phyloP scores from a whole-genome alignment of 2,113 vertebrate species.

The Piaya cayana region DNA sequence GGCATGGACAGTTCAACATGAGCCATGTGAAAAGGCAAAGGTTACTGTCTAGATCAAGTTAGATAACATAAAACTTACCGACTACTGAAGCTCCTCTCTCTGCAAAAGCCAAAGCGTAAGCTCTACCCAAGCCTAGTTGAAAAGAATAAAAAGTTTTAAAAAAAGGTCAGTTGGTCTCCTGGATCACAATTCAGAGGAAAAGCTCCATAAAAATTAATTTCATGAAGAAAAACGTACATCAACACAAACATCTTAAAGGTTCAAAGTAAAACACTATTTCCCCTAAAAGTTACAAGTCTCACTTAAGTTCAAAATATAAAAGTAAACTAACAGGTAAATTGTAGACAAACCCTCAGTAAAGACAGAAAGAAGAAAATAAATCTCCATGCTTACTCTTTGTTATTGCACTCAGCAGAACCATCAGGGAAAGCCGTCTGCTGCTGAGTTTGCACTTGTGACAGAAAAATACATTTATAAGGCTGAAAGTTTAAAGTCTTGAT shows the following conservation, averaged over 20 bases:
- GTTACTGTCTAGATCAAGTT: neutral
- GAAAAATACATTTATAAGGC: neutral
- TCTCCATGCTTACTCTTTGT: neutral
- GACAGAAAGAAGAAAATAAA: neutral
- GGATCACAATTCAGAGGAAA: neutral
- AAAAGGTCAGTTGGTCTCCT: neutral
- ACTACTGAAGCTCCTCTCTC: conserved; percentile 93
- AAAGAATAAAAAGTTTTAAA: neutral
- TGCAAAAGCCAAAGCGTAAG: conserved; percentile 94
- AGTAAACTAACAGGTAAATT: neutral
- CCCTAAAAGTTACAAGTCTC: neutral
- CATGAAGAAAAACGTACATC: neutral
- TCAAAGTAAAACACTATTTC: neutral
- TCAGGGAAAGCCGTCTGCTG: neutral
- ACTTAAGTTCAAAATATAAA: neutral
- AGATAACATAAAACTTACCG: conserved; percentile 79
- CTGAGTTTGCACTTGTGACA: neutral
- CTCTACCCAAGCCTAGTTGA: conserved; percentile 86
- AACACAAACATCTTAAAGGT: neutral
- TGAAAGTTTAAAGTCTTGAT: neutral
- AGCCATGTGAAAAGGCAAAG: conserved; percentile 12
- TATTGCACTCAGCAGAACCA: neutral
- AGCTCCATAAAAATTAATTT: neutral
- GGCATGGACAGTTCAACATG: neutral
- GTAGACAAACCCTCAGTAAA: neutral